Base-by-base conservation (phyloP, 2,888 invertebrate genomes). In the Anodontia alba region DNA sequence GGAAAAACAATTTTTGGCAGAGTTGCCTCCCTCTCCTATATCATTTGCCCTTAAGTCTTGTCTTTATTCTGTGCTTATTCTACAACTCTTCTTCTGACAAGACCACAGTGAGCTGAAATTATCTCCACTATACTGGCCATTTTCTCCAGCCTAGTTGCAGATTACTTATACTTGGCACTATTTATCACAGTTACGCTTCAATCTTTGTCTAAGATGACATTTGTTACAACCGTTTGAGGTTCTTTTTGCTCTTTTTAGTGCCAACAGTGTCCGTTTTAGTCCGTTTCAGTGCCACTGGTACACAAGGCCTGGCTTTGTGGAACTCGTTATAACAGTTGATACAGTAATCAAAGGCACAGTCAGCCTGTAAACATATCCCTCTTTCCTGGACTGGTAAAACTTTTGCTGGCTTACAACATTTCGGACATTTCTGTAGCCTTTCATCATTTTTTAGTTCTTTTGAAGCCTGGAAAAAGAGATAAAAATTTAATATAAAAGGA, bases 341-440 rank as follows among this genome's bases (percentile, higher is more conserved):
- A 81, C 92, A 92, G 76, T 86, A 92, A 73, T 90, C 90, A 80
- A 81, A 87, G 8, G 38, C 23, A 80, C 92, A 92, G 8, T 86
- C 77, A 0, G 49, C 23, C 49, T 87, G 89, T 26, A 83, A 81
- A 77, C 92, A 92, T 33, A 74, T 71, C 0, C 89, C 92, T 26
- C 89, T 73, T 0, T 92, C 90, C 43, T 90, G 86, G 0, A 88
- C 88, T 0, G 87, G 87, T n/a, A 84, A 73, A 7, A 90, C 88
- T 74, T 87, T 90, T 36, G 92, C 87, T 15, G 90, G 87, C 29
- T 84, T 82, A 17, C 87, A 78, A 81, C 92, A 92, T 46, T 80
- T 84, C 1, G 91, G 91, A 83, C 92, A 92, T 67, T 91, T 90
- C 33, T 87, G 86, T n/a, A 92, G 81, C 1, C 73, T 80, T 62